phyloP scores from a whole-genome alignment of 2,113 vertebrate genomes.

The Urocitellus parryii region DNA sequence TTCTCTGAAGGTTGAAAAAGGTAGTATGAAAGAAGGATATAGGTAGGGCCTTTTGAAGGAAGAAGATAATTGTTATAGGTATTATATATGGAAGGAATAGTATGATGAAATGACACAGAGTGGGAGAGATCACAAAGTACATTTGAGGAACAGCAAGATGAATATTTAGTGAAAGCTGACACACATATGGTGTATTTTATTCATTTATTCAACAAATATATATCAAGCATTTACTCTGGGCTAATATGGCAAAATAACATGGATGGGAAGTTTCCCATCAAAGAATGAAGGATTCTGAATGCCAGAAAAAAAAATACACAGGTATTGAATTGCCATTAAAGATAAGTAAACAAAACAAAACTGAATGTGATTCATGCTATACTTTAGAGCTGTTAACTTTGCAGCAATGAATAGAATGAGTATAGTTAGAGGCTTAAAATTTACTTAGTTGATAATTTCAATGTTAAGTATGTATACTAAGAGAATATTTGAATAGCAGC shows the following conservation, averaged over 20 bases:
- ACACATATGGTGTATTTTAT: not conserved
- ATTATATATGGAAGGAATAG: constrained; percentile 24
- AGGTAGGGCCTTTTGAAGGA: not conserved
- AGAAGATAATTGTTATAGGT: not conserved
- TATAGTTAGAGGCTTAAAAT: not conserved
- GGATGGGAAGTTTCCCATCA: constrained; percentile 42
- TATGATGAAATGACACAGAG: constrained; percentile 14
- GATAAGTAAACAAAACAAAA: constrained; percentile 27
- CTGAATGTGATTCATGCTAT: constrained; percentile 15
- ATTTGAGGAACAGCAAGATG: constrained; percentile 3
- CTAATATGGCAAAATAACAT: constrained; percentile 45
- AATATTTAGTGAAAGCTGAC: constrained; percentile 19
- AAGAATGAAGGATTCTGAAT: constrained; percentile 38
- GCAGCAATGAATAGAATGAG: not conserved
- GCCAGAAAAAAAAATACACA: constrained; percentile 52
- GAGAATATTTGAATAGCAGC: not conserved
- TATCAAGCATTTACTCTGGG: constrained; percentile 31
- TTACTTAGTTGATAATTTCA: constrained; percentile 29
- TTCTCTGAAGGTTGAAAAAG: constrained; percentile 1
- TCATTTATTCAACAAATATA: constrained; percentile 48
- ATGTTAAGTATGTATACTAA: not conserved
- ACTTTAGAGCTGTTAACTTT: constrained; percentile 28
- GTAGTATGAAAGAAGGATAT: not conserved
- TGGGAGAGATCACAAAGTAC: not conserved
- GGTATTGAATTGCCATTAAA: not conserved